Percentiles rank a stretch among this genome's conserved stretches.
These are phyloP conservation scores for Euphysa ruthae DNA, from an alignment of 30 jellyfish, hydroid and myxozoan genomes.

Conservation along the genomic window DNA sequence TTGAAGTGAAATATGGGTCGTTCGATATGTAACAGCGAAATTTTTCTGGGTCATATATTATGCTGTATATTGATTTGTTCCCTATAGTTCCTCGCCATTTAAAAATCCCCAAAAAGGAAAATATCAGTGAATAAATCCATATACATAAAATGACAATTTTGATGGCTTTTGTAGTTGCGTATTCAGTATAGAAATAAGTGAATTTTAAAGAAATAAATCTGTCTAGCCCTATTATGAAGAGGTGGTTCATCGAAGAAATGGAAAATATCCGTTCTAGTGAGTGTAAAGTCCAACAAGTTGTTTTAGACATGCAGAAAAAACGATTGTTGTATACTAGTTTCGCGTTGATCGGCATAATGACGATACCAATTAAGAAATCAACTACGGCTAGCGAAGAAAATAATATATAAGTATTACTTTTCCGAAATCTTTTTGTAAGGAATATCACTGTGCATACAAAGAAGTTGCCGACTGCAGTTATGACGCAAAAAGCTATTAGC, in stretches of 20 bases:
- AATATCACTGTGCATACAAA: constrained; percentile 10
- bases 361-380: constrained; percentile 15
- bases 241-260: constrained; percentile 9
- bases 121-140: constrained; percentile 10
- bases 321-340: constrained; percentile 3
- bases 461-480: constrained; percentile 19
- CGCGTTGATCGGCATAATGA: constrained; percentile 21
- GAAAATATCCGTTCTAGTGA: constrained; percentile 13
- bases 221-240: constrained; percentile 13
- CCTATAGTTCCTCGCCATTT: neutral
- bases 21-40: neutral
- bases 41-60: neutral
- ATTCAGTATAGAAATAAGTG: neutral
- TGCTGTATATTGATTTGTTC: neutral
- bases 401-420: constrained; percentile 8
- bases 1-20: constrained; percentile 8
- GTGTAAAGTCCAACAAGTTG: constrained; percentile 8
- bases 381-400: constrained; percentile 28
- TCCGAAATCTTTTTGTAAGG: neutral
- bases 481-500: too few species aligned
- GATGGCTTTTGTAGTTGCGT: neutral
- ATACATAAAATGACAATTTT: neutral
- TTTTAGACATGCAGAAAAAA: constrained; percentile 7
- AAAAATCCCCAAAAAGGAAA: constrained; percentile 6
- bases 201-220: constrained; percentile 9